Conservation (phyloP, 2,888 invertebrate species). For the Phragmatobia fuliginosa region DNA sequence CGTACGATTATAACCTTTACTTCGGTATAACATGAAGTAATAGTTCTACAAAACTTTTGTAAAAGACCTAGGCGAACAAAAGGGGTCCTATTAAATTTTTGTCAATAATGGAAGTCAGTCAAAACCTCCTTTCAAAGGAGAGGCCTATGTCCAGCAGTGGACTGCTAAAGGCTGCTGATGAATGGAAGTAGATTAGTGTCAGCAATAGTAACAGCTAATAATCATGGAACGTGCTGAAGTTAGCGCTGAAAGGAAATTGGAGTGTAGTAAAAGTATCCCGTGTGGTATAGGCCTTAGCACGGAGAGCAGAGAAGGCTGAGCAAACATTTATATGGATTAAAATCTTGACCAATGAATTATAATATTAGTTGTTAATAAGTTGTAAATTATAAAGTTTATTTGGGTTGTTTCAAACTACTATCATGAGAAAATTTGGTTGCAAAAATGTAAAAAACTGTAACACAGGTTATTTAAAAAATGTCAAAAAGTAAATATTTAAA, state of each 20-base stretch:
- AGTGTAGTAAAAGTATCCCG: slow-evolving; percentile 26
- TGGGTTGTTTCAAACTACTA: too few relatives aligned
- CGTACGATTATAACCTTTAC: not conserved
- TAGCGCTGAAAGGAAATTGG: slow-evolving; percentile 43
- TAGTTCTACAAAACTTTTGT: not conserved
- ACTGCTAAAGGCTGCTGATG: too few relatives aligned
- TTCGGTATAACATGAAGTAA: not conserved
- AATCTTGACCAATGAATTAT: not conserved
- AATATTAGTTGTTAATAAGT: not conserved
- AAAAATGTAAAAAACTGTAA: too few relatives aligned
- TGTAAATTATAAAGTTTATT: too few relatives aligned
- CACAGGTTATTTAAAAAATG: too few relatives aligned
- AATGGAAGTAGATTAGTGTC: slow-evolving; percentile 41
- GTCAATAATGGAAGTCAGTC: slow-evolving; percentile 46
- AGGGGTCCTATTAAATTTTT: slow-evolving; percentile 46
- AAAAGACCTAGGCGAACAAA: slow-evolving; percentile 7
- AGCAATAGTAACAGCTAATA: slow-evolving; percentile 33
- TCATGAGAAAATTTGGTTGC: too few relatives aligned
- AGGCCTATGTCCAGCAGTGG: too few relatives aligned
- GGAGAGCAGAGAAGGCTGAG: slow-evolving; percentile 1
- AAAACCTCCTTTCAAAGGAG: too few relatives aligned
- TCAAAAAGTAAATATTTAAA: too few relatives aligned
- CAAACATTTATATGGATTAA: not conserved
- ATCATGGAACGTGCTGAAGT: slow-evolving; percentile 46
- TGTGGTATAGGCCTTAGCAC: not conserved